Percentiles rank a stretch among this genome's conserved stretches.
phyloP scores from a whole-genome alignment of 1,140 invertebrate genomes.

The Trissolcus basalis region DNA sequence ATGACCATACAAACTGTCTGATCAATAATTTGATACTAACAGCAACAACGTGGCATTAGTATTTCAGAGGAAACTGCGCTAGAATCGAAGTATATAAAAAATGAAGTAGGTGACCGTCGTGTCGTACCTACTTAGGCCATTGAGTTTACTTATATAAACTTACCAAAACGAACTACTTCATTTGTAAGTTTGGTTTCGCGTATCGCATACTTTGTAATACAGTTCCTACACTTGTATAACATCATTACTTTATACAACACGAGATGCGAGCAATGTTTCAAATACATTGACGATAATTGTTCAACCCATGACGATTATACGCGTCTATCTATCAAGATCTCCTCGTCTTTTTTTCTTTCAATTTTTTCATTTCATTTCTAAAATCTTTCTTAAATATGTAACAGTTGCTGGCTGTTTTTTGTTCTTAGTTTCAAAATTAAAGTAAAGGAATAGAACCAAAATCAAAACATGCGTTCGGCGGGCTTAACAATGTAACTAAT shows the following conservation, averaged over 20 bases:
- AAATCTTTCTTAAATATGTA: too few species aligned
- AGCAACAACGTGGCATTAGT: too few species aligned
- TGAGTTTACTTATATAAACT: neutral
- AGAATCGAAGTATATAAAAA: neutral
- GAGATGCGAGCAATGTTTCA: conserved; percentile 20
- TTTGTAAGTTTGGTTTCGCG: neutral
- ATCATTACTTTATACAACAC: conserved; percentile 22
- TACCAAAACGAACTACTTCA: neutral
- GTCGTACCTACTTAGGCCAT: neutral
- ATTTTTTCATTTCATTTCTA: neutral
- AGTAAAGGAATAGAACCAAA: conserved; percentile 23
- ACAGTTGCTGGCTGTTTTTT: too few species aligned
- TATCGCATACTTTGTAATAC: neutral
- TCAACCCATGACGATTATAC: conserved; percentile 16
- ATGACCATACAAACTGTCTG: too few species aligned
- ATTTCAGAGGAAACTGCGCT: too few species aligned
- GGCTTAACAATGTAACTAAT: conserved; percentile 24
- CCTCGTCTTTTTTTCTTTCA: neutral
- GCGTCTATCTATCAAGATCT: conserved; percentile 6
- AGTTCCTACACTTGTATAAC: conserved; percentile 1
- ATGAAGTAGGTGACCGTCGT: neutral
- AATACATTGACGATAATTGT: conserved; percentile 1
- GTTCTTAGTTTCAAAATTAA: too few species aligned
- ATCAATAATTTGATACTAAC: too few species aligned
- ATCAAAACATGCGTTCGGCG: conserved; percentile 43